phyloP scores from a whole-genome alignment of 2,113 vertebrate species.

The Pristiophorus japonicus region DNA sequence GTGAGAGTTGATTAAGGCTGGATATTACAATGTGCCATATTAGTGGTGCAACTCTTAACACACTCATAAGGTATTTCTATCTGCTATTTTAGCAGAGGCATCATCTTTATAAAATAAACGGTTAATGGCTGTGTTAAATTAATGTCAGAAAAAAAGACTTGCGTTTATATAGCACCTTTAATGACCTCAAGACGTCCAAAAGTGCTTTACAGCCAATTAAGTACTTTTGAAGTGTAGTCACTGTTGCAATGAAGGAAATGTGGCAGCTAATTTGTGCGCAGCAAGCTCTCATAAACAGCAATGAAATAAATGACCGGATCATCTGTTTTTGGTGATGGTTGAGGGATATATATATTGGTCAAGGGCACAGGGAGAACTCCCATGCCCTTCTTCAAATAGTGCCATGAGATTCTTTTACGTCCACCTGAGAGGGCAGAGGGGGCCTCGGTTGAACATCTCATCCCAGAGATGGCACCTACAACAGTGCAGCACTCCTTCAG shows the following conservation, averaged over 20 bases:
- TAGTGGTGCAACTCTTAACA: neutral
- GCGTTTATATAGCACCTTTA: neutral
- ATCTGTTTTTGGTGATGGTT: neutral
- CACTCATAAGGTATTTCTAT: neutral
- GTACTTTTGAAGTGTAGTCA: neutral
- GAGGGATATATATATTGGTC: neutral
- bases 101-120: neutral
- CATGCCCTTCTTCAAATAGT: no score
- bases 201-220: neutral
- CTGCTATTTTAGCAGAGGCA: neutral
- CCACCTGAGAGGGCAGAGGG: neutral
- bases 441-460: neutral
- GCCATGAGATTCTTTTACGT: no score
- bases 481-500: neutral
- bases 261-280: neutral
- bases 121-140: neutral
- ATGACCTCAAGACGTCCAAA: neutral
- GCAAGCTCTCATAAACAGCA: no score
- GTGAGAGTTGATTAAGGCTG: neutral
- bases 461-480: neutral
- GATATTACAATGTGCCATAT: neutral
- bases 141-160: neutral
- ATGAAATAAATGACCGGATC: neutral
- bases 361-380: no score
- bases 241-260: neutral